Percentiles rank a stretch among this genome's conserved stretches.
These are phyloP conservation scores for Trematocara variabile DNA, from an alignment of 2,113 vertebrate genomes.

Conservation along the genomic window DNA sequence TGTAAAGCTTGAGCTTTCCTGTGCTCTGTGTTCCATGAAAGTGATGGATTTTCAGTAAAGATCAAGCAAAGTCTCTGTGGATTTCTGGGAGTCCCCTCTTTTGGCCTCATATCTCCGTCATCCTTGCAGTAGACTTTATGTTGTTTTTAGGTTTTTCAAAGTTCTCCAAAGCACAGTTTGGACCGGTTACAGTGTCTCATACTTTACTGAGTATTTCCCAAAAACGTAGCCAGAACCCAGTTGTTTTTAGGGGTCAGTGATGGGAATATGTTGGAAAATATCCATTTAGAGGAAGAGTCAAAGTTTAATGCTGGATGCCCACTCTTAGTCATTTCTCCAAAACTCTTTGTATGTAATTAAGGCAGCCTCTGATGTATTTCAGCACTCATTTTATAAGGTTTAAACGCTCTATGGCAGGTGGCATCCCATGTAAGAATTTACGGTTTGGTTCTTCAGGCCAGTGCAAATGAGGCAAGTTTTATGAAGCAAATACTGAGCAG, in stretches of 20 bases:
- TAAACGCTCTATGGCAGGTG: slow-evolving; percentile 43
- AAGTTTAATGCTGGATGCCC: background rate
- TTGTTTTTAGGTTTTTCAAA: slow-evolving; percentile 28
- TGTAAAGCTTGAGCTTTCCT: slow-evolving; percentile 17
- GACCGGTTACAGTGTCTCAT: background rate
- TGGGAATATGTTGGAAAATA: background rate
- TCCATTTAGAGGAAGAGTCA: background rate
- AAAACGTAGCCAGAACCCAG: background rate
- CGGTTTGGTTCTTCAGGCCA: slow-evolving; percentile 42
- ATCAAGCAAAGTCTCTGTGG: slow-evolving; percentile 24
- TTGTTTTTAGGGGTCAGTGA: background rate
- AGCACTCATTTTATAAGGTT: background rate
- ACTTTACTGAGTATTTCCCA: slow-evolving; percentile 24
- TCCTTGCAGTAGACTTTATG: background rate
- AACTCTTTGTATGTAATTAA: slow-evolving; percentile 11
- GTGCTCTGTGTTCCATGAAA: slow-evolving; percentile 20
- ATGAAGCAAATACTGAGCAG: slow-evolving; percentile 51
- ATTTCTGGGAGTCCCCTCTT: slow-evolving; percentile 37
- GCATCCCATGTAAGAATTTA: slow-evolving; percentile 57
- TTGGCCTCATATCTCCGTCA: slow-evolving; percentile 26
- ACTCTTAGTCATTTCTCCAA: background rate
- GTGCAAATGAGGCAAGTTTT: slow-evolving; percentile 54
- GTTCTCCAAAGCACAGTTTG: background rate
- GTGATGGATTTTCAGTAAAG: slow-evolving; percentile 43
- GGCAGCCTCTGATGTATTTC: slow-evolving; percentile 21